These are phyloP conservation scores for Drosophila flavopinicola DNA, from an alignment of 2,888 invertebrate genomes.

Conservation along the genomic window DNA sequence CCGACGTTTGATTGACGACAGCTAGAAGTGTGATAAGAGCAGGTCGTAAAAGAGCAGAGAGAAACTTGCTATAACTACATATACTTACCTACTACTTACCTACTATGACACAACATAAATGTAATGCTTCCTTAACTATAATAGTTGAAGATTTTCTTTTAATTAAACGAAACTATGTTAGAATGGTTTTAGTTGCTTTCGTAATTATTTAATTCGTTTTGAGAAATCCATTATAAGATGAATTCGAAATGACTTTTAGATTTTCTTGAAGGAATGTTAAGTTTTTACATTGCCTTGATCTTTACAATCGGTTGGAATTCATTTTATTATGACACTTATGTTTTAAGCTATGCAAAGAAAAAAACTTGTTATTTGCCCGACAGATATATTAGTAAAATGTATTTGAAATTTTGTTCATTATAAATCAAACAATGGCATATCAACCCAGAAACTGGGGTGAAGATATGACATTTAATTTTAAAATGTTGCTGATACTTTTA, in stretches of 20 bases:
- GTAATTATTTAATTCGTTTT: not conserved
- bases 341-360: too few species aligned
- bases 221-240: slow-evolving; percentile 1
- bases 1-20: slow-evolving; percentile 68
- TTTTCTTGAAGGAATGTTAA: not conserved
- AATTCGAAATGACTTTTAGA: not conserved
- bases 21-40: slow-evolving; percentile 56
- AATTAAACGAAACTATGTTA: slow-evolving; percentile 27
- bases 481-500: too few species aligned
- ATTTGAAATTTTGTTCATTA: too few species aligned
- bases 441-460: too few species aligned
- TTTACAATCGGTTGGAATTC: too few species aligned
- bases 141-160: slow-evolving; percentile 27
- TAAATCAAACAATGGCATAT: too few species aligned
- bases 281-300: not conserved
- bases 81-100: too few species aligned
- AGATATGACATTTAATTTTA: too few species aligned
- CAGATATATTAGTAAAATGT: too few species aligned
- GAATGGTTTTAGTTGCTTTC: slow-evolving; percentile 3
- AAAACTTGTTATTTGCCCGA: too few species aligned
- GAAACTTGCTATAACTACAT: too few species aligned
- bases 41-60: slow-evolving; percentile 47
- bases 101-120: slow-evolving; percentile 26
- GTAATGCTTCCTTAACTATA: slow-evolving; percentile 12
- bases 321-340: too few species aligned